Evolutionary conservation across 2,113 vertebrate species (phyloP).

Genomic region (Cyprinodon brontotheroides): DNA sequence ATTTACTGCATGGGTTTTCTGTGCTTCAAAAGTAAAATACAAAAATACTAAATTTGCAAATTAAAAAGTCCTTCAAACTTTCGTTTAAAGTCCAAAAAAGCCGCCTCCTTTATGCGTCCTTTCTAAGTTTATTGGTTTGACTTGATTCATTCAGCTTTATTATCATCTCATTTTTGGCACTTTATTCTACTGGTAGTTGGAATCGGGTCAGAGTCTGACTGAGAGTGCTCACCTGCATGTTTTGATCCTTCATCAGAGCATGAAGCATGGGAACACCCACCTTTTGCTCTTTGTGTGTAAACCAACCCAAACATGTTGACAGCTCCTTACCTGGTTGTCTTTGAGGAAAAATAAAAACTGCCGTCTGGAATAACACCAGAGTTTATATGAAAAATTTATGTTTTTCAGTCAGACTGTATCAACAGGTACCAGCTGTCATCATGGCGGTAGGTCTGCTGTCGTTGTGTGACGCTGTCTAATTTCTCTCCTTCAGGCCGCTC

Average conservation of each 20-base stretch:
- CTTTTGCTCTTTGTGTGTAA: slow-evolving; percentile 12
- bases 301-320: slow-evolving; percentile 48
- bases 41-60: no score
- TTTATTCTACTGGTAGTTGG: slow-evolving; percentile 7
- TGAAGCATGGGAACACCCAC: slow-evolving; percentile 60
- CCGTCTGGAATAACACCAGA: neutral
- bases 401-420: neutral
- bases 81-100: no score
- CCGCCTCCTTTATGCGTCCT: no score
- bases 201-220: slow-evolving; percentile 4
- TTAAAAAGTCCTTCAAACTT: no score
- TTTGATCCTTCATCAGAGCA: slow-evolving; percentile 61
- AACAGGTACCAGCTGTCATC: slow-evolving; percentile 62
- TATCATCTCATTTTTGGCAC: neutral
- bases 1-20: neutral
- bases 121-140: slow-evolving; percentile 9
- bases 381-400: neutral
- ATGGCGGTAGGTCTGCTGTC: neutral
- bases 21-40: no score
- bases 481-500: slow-evolving; percentile 84
- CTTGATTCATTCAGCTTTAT: slow-evolving; percentile 30
- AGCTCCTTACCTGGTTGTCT: slow-evolving; percentile 53
- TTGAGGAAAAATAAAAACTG: neutral
- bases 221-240: slow-evolving; percentile 59
- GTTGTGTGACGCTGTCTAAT: neutral